Base-by-base conservation (phyloP, 1,140 invertebrate genomes). In the Ylistrum balloti region DNA sequence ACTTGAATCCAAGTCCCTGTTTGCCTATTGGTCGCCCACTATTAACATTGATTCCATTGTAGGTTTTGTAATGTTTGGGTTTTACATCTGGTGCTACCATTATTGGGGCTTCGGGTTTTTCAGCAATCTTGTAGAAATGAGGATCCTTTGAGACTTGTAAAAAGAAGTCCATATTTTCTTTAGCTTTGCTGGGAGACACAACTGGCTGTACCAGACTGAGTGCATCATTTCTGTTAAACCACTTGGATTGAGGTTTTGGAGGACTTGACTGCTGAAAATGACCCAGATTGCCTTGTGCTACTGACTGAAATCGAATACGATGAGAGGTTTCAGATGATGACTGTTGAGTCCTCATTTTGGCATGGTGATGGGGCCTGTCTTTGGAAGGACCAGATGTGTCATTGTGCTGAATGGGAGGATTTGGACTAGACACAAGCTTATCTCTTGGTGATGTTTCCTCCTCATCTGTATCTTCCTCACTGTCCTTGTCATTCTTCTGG, bases 81-180 rank as follows among this genome's bases (percentile, higher is more conserved):
- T 74, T 74, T 5, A 28, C n/a, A 74, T 74, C n/a, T 28, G 56
- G 56, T 28, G 56, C 56, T 74, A 17, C 56, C 56, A 74, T 28
- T 28, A 28, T 11, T 7, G 56, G 56, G 2, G 28, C 56, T n/a
- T 74, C 56, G 1, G 56, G 56, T 74, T 74, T 74, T 74, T 74
- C 56, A 28, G 56, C 56, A 17, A 74, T 28, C 22, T 74, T n/a
- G 28, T 74, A 74, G 56, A 74, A 74, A n/a, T 74, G 56, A 74
- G 56, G 56, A 74, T 74, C 56, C 56, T 74, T 74, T 5, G 56
- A 74, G 22, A 74, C 56, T 17, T 74, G 56, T 74, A 74, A 74
- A 74, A 74, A 74, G 56, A 74, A 74, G 56, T 74, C 56, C 56
- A 74, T 74, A 11, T 74, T 74, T 74, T 74, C 56, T 11, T 74